Evolutionary conservation across 1,140 invertebrate genomes (phyloP), one percentile per base, ranked within the genome.

Genomic region (Brachystomella parvula): DNA sequence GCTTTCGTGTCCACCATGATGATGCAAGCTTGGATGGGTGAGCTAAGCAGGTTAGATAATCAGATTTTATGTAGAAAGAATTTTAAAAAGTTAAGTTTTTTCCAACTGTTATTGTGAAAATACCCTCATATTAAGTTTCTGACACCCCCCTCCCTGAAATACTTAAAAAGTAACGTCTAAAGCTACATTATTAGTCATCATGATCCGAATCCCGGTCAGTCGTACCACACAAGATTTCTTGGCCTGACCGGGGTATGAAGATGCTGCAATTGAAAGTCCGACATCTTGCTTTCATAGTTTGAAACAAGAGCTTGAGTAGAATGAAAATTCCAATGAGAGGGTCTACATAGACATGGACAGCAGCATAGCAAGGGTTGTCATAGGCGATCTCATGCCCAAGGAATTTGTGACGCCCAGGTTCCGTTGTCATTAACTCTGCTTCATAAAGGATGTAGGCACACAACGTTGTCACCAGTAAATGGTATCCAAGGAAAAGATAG

Each of bases 11-110:
- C 85, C 53, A 86, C 85, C 59, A 83, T 85, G 49, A 85, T 90
- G 76, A 89, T 89, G 83, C 88, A 89, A 78, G 84, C 89, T 67
- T 92, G 89, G 79, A 88, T 89, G 81, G 89, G 88, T 89, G 77
- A 79, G 33, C 6, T 30, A 30, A 53, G 17, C 28, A 57, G 12
- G 17, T 39, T 32, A 24, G 24, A 33, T 28, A 63, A 24, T 61
- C 56, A 53, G 35, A 17, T 35, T 24, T 39, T 33, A 62, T 62
- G n/a, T 24, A 30, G 44, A n/a, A n/a, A n/a, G n/a, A n/a, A n/a
- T n/a, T n/a, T n/a, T n/a, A n/a, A n/a, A n/a, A n/a, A n/a, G n/a
- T n/a, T n/a, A n/a, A n/a, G n/a, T n/a, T n/a, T n/a, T n/a, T n/a
- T n/a, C n/a, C n/a, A n/a, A n/a, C n/a, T n/a, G n/a, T n/a, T n/a